Base-by-base conservation (phyloP, 2,113 vertebrate species). In the Chunga burmeisteri region DNA sequence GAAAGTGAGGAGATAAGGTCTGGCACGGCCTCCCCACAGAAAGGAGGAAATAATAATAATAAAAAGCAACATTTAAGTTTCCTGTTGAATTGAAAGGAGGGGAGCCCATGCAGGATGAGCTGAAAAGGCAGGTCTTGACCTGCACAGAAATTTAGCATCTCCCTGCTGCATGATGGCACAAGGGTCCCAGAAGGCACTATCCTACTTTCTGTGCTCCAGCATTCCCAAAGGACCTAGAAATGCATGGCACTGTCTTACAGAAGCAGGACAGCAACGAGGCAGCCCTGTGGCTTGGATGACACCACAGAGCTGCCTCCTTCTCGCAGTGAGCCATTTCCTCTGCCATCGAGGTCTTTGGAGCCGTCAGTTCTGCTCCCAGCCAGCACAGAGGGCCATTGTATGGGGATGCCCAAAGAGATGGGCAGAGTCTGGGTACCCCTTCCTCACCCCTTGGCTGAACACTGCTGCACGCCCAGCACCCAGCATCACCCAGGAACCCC, bases 301-400 rank as follows among this genome's bases (percentile, higher is more conserved):
- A 74, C 32, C 1, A 0, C 1, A 4, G 38, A 36, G 26, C 62
- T 72, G 11, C 32, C 72, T 32, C 36, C 4, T 65, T 65, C 5
- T n/a, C 3, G 1, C 22, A 62, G 17, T 12, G 40, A 30, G 13
- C 8, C 1, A 1, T 6, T 67, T 50, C 10, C 20, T 16, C 26
- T 49, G 36, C 13, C 32, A 63, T 7, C 1, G 2, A n/a, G 5
- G 3, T 12, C 3, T 42, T 14, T 42, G 46, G 23, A 88, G 15
- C 6, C 23, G 34, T 36, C 4, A 16, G 38, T 34, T 47, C 62
- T 1, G 0, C 58, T 55, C 10, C 19, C 38, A 75, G 42, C 2
- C 14, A 56, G 6, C 18, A 27, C 36, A 66, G 26, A 49, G 14
- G 18, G 32, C 17, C 2, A 1, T 40, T 25, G 25, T 16, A 62